Base-by-base conservation (phyloP, 2,113 vertebrate genomes). In the Chinchilla lanigera region DNA sequence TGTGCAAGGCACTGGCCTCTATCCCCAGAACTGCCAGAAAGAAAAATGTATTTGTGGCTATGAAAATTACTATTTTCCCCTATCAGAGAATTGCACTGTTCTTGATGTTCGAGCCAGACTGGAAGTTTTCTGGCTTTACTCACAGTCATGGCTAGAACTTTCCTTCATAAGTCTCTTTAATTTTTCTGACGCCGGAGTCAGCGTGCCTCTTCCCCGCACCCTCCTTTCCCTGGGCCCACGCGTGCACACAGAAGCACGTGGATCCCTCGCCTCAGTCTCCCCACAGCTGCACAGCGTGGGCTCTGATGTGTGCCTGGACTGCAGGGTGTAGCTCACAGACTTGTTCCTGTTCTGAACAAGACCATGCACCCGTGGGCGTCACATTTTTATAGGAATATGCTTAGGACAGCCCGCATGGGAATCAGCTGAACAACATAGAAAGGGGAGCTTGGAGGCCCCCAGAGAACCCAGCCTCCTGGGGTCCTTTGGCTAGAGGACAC, bases 201-300 rank as follows among this genome's bases (percentile, higher is more conserved):
- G 26, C 20, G 7, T 78, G 24, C 20, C 52, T 7, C 20, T 7
- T 13, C 28, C 4, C 17, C 0, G 5, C 11, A 58, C 0, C 2
- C 28, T 69, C 24, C 9, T 17, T 24, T 14, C 1, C 52, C 9
- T 60, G 10, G 5, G 10, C 38, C 3, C 26, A 14, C 0, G 22
- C 8, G 28, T 8, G 35, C 61, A 41, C 28, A 26, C 3, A 26
- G 30, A 52, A 22, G 54, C 8, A 33, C n/a, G 10, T 38, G 10
- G 13, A n/a, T 4, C 30, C 47, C 52, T 80, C 47, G 33, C 54
- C 50, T 33, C 13, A 61, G 10, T n/a, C 47, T 63, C 52, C 67
- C n/a, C 12, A 4, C 0, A 0, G 67, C 11, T 77, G 54, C 7
- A 4, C 6, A 58, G 6, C 38, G 12, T 7, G 3, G 1, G 16